Conservation (phyloP, 2,888 invertebrate species). For the Herminia tarsipennalis region DNA sequence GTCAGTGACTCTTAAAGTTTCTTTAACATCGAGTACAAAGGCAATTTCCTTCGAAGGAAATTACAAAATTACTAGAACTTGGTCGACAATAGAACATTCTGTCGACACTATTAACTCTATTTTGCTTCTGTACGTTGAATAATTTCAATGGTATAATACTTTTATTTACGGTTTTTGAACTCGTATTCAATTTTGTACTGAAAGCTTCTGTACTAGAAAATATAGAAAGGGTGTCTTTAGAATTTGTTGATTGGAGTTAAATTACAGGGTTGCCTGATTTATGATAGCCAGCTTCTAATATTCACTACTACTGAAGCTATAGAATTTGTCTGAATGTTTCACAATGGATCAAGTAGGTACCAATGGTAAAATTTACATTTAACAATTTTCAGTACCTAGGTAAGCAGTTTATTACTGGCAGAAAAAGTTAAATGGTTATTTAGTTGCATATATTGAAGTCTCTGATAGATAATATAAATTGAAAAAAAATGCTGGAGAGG, state of each 20-base stretch:
- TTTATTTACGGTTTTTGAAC: slow-evolving; percentile 15
- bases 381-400: too few species aligned
- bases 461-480: too few species aligned
- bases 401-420: too few species aligned
- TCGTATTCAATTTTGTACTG: slow-evolving; percentile 5
- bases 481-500: too few species aligned
- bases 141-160: slow-evolving; percentile 20
- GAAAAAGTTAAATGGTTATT: too few species aligned
- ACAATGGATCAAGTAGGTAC: neutral
- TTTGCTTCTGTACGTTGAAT: slow-evolving; percentile 34
- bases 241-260: slow-evolving; percentile 19
- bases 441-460: too few species aligned
- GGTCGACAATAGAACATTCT: slow-evolving; percentile 55
- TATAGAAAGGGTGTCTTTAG: slow-evolving; percentile 14
- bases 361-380: neutral
- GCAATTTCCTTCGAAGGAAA: slow-evolving; percentile 75
- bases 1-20: slow-evolving; percentile 34
- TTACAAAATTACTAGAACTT: slow-evolving; percentile 62
- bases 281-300: slow-evolving; percentile 5
- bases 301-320: too few species aligned
- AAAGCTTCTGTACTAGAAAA: neutral
- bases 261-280: slow-evolving; percentile 20
- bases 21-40: slow-evolving; percentile 54
- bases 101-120: slow-evolving; percentile 43
- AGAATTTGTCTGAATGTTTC: neutral